Evolutionary conservation across 2,888 invertebrate genomes (phyloP), one percentile per base, ranked within the genome.

Genomic region (Phortica okadai): DNA sequence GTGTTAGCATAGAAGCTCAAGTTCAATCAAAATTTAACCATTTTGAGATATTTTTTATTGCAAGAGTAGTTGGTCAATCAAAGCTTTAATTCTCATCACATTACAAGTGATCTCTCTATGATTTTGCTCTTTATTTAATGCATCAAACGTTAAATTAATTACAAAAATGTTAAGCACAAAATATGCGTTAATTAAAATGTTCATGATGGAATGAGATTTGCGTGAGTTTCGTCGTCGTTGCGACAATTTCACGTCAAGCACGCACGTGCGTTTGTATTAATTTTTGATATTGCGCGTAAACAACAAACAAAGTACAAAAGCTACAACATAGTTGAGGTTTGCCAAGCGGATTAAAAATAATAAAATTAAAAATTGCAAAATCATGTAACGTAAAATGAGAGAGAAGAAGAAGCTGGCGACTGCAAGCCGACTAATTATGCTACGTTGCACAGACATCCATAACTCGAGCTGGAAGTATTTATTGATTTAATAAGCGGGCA

Each of bases 401-500:
- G 33, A 33, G 3, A 33, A 33, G 33, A 5, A 33, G 33, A 33
- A 5, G 33, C 2, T 21, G 21, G 25, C 7, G 7, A 62, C n/a
- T 59, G 8, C 14, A 59, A 59, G 59, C 59, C 16, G 59, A 14
- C 16, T 62, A 62, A 62, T 62, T 62, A 62, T 25, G 50, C 33
- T 33, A 5, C 33, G 50, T 14, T 50, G 14, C 50, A 11, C 50
- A 21, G 21, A 21, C 21, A 21, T 21, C 21, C 21, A 50, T 50
- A 50, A 50, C 8, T 50, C 50, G 10, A 0, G 50, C 8, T 50
- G 14, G 10, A 50, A 50, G 50, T 11, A 14, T 14, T 8, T 50
- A 50, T 50, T 50, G 8, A 50, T 50, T 50, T 62, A 62, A 62
- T 62, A 62, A 62, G 16, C 25, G 56, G n/a, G 62, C 62, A 62